Evolutionary conservation across 2,113 vertebrate genomes (phyloP), one percentile per base, ranked within the genome.

Genomic region (Ia io): DNA sequence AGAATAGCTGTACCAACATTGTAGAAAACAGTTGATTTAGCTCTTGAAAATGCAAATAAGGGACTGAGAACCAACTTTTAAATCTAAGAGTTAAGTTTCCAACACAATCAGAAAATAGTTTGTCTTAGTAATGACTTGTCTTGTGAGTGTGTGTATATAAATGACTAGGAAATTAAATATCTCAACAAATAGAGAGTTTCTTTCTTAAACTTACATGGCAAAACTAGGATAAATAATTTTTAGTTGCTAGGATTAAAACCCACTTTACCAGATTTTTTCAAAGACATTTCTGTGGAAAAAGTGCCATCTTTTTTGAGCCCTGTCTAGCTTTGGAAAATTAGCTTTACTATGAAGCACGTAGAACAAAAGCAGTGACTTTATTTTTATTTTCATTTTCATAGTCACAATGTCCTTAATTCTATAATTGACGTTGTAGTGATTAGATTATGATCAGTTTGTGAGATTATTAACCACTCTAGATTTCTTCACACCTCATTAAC

Each of bases 401-500:
- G 42, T 87, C 97, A 61, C 25, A 93, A 71, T 93, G 16, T 18
- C 56, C 30, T 92, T 90, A 88, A 53, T 93, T 92, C 87, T 51
- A 69, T 93, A 96, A 97, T 97, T 97, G 95, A 74, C 71, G 56
- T 25, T 94, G 47, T 97, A 78, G 93, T 91, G 93, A 92, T 97
- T 98, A 92, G 91, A 95, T 96, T 92, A 91, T 92, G 71, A 97
- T 96, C 93, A 88, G 30, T 97, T 97, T 97, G 61, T 95, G 49
- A 92, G 70, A 97, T 83, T 97, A 93, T 97, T 96, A 97, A 95
- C 95, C 93, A 96, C 92, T 85, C 79, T 92, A 56, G 51, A 23
- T 95, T 97, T 95, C 73, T 97, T 73, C 67, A 97, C 85, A 85
- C 86, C 76, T 96, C 97, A 3, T 97, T 97, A 96, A 84, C 86